A percentile compares a stretch with the other conserved stretches of the same genome.
phyloP scores from a whole-genome alignment of 2,888 invertebrate species.

The Drosophila pseudotakahashii region DNA sequence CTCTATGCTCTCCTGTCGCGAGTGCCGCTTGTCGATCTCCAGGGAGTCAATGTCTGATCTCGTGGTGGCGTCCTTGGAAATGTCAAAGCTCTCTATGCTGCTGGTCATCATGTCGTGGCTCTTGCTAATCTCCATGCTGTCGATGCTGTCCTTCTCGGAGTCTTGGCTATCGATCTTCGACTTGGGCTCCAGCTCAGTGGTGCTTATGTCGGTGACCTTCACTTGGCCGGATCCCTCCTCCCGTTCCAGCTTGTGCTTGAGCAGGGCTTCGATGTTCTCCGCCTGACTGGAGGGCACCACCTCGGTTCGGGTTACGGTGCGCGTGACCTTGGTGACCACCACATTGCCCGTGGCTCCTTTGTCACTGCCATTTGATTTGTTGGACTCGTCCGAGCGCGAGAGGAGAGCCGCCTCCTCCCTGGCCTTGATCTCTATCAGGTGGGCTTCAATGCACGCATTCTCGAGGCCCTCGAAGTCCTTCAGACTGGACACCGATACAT shows the following conservation, averaged over 20 bases:
- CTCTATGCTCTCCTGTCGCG: conserved; percentile 83
- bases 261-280: conserved; percentile 80
- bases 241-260: conserved; percentile 83
- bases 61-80: conserved; percentile 83
- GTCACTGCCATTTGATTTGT: conserved; percentile 82
- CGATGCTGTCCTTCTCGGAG: conserved; percentile 87
- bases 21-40: conserved; percentile 81
- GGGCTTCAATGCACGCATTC: conserved; percentile 93
- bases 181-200: conserved; percentile 87
- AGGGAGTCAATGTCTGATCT: conserved; percentile 83
- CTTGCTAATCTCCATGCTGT: conserved; percentile 88
- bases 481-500: conserved; percentile 93
- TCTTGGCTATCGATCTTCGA: conserved; percentile 81
- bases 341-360: conserved; percentile 69
- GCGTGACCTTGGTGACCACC: conserved; percentile 70
- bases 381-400: conserved; percentile 85
- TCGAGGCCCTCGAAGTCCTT: conserved; percentile 97
- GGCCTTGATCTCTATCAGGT: conserved; percentile 92
- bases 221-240: conserved; percentile 85
- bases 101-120: conserved; percentile 86
- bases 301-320: conserved; percentile 78
- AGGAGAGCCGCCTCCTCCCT: conserved; percentile 93
- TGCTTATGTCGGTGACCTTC: conserved; percentile 87
- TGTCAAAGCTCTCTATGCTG: conserved; percentile 85
- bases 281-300: conserved; percentile 64